phyloP scores from a whole-genome alignment of 2,888 invertebrate species.

The Digitonthophagus gazella region DNA sequence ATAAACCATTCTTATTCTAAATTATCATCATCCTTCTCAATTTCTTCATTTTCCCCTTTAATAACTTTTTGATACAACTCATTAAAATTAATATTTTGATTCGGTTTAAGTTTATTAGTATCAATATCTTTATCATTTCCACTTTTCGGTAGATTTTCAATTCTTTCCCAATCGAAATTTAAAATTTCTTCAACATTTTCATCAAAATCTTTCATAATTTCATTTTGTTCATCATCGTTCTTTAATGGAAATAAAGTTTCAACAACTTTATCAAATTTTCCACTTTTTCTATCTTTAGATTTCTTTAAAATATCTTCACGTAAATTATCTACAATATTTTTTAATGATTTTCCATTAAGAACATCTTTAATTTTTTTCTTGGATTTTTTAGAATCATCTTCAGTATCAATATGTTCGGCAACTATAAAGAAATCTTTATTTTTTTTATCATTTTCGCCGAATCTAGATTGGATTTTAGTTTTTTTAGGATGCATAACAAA shows the following conservation, averaged over 20 bases:
- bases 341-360: slow-evolving; percentile 26
- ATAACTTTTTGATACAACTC: slow-evolving; percentile 1
- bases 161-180: not conserved
- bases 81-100: not conserved
- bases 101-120: not conserved
- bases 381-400: slow-evolving; percentile 8
- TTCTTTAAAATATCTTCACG: slow-evolving; percentile 26
- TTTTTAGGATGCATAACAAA: slow-evolving; percentile 31
- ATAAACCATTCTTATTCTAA: not conserved
- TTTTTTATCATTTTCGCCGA: slow-evolving; percentile 22
- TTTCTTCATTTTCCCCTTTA: slow-evolving; percentile 4
- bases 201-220: not conserved
- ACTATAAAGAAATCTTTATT: slow-evolving; percentile 23
- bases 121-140: not conserved
- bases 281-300: no score
- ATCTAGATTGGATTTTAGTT: slow-evolving; percentile 29
- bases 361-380: slow-evolving; percentile 25
- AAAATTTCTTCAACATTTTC: slow-evolving; percentile 2
- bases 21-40: not conserved
- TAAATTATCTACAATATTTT: slow-evolving; percentile 27
- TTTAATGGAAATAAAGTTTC: slow-evolving; percentile 29
- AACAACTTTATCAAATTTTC: no score
- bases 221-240: slow-evolving; percentile 21
- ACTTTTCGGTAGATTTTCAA: not conserved
- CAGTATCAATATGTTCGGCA: slow-evolving; percentile 29